phyloP scores from a whole-genome alignment of 2,113 vertebrate species.

The Apodemus sylvaticus region DNA sequence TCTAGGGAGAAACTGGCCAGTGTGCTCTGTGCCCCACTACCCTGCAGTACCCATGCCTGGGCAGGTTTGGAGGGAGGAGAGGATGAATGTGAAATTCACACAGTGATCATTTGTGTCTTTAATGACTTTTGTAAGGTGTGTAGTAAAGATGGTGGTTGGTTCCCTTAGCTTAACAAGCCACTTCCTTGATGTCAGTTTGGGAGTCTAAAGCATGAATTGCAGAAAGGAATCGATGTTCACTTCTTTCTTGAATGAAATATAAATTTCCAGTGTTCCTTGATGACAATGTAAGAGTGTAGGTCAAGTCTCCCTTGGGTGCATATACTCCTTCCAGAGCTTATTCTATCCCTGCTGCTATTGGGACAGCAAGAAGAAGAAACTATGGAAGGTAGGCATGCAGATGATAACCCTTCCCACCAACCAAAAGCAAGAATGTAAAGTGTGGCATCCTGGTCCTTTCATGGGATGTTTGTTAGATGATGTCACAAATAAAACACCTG shows the following conservation, averaged over 20 bases:
- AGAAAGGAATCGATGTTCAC: not conserved
- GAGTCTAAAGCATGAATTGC: not conserved
- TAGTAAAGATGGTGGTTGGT: not conserved
- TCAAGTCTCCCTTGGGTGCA: not conserved
- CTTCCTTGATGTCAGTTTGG: accelerated
- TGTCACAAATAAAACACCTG: not conserved
- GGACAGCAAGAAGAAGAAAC: not conserved
- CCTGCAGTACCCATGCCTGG: accelerated
- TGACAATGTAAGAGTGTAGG: not conserved
- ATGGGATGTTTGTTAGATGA: not conserved
- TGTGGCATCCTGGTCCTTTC: not conserved
- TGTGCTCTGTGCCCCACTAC: not conserved
- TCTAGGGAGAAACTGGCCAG: not conserved
- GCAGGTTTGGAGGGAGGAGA: too few relatives aligned
- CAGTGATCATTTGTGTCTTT: not conserved
- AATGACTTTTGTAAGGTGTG: not conserved
- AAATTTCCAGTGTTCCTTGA: not conserved
- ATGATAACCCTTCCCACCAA: not conserved
- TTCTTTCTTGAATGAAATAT: not conserved
- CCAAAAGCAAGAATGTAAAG: not conserved
- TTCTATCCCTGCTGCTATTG: not conserved
- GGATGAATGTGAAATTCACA: not conserved
- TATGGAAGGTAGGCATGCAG: too few relatives aligned
- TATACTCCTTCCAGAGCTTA: not conserved
- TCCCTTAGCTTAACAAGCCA: not conserved